Evolutionary conservation across 2,113 vertebrate genomes (phyloP).

Genomic region (Tiliqua scincoides): DNA sequence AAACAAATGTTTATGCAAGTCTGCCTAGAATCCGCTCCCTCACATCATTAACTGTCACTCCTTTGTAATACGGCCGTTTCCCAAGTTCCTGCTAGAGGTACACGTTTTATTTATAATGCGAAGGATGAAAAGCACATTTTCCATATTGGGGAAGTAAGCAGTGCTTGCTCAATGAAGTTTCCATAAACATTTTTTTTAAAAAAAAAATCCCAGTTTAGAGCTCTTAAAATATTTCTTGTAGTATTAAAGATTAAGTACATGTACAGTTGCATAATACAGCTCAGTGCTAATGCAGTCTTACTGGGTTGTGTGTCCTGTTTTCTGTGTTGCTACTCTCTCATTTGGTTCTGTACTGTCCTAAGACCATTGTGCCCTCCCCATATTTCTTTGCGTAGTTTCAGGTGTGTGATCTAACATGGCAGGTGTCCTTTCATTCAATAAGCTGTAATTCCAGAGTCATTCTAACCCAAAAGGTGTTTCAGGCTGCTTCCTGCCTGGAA

Average conservation of each 20-base stretch:
- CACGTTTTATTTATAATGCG: neutral
- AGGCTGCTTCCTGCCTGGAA: neutral
- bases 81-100: neutral
- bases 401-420: neutral
- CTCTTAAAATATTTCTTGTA: neutral
- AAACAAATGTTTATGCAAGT: conserved; percentile 10
- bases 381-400: neutral
- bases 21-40: neutral
- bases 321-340: neutral
- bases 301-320: neutral
- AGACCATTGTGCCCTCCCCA: too few relatives aligned
- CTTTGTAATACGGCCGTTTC: neutral
- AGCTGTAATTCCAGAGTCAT: neutral
- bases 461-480: neutral
- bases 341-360: too few relatives aligned
- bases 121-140: neutral
- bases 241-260: neutral
- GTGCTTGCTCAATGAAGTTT: neutral
- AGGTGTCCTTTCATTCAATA: neutral
- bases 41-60: neutral
- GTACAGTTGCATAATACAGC: neutral
- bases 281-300: neutral
- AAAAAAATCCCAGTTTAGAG: neutral
- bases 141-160: neutral
- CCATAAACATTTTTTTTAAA: neutral